Conservation (phyloP, 2,888 invertebrate genomes). For the Cyrtodaria siliqua region DNA sequence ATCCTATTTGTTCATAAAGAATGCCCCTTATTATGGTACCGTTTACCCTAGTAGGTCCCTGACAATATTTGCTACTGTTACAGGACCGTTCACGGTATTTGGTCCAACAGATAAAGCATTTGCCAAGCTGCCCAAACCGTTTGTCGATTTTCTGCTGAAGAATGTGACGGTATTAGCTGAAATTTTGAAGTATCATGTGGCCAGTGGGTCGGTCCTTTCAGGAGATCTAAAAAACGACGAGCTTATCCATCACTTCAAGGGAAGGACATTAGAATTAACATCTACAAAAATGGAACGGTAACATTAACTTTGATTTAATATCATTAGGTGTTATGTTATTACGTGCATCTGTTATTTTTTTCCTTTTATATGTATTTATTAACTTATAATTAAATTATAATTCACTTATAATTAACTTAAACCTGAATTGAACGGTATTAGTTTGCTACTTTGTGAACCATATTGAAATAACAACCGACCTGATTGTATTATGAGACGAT, state of each 20-base stretch:
- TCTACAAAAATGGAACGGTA: constrained; percentile 62
- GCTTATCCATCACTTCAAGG: constrained; percentile 49
- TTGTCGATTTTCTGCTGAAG: constrained; percentile 49
- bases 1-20: too few relatives aligned
- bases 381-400: too few relatives aligned
- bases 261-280: constrained; percentile 67
- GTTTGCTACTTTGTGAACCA: too few relatives aligned
- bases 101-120: constrained; percentile 70
- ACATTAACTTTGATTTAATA: neutral
- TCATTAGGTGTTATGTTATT: neutral
- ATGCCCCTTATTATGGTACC: too few relatives aligned
- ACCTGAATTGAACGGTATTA: too few relatives aligned
- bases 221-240: constrained; percentile 64
- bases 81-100: constrained; percentile 73
- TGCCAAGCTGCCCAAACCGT: constrained; percentile 41
- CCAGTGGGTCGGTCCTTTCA: constrained; percentile 58
- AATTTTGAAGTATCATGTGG: constrained; percentile 70
- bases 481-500: too few relatives aligned
- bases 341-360: too few relatives aligned
- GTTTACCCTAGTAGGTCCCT: too few relatives aligned
- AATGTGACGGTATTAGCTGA: constrained; percentile 59
- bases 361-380: too few relatives aligned
- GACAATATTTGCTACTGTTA: too few relatives aligned
- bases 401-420: too few relatives aligned
- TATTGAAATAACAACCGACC: too few relatives aligned